Percentiles rank a stretch among this genome's conserved stretches.
Conservation (phyloP, 2,888 invertebrate genomes). For the Idaea straminata region DNA sequence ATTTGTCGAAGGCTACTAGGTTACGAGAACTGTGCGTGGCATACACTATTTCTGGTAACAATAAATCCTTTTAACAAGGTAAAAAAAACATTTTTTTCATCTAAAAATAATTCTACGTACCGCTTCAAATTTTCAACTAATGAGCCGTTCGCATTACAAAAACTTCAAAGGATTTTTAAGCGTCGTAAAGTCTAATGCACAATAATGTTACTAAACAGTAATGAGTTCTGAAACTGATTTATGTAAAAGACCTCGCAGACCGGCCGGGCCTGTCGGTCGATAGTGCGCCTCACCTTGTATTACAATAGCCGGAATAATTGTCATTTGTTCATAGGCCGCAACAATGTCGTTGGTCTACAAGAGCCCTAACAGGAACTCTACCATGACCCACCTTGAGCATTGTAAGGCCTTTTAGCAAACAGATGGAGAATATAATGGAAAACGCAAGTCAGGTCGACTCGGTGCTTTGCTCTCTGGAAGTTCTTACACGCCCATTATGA, state of each 20-base stretch:
- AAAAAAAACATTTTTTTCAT: background rate
- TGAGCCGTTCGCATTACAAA: constrained; percentile 30
- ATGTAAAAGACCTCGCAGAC: constrained; percentile 20
- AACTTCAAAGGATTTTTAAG: constrained; percentile 35
- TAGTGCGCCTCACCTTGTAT: background rate
- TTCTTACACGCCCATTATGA: constrained; percentile 34
- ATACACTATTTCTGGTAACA: background rate
- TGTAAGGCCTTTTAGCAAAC: constrained; percentile 48
- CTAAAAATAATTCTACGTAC: background rate
- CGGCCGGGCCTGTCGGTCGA: background rate
- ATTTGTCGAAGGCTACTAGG: background rate
- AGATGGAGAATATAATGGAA: constrained; percentile 41
- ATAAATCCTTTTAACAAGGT: background rate
- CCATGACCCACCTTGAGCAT: constrained; percentile 38
- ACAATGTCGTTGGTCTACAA: background rate
- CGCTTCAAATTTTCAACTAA: constrained; percentile 27
- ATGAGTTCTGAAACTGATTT: constrained; percentile 39
- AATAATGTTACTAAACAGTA: constrained; percentile 45
- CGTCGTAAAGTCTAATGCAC: constrained; percentile 36
- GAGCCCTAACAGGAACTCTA: constrained; percentile 22
- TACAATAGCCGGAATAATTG: no score
- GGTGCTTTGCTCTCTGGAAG: constrained; percentile 31
- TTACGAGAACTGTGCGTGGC: background rate
- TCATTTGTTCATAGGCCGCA: background rate
- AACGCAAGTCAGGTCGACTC: constrained; percentile 42